Conservation (phyloP, 2,888 invertebrate genomes). For the Oxycera nigricornis region DNA sequence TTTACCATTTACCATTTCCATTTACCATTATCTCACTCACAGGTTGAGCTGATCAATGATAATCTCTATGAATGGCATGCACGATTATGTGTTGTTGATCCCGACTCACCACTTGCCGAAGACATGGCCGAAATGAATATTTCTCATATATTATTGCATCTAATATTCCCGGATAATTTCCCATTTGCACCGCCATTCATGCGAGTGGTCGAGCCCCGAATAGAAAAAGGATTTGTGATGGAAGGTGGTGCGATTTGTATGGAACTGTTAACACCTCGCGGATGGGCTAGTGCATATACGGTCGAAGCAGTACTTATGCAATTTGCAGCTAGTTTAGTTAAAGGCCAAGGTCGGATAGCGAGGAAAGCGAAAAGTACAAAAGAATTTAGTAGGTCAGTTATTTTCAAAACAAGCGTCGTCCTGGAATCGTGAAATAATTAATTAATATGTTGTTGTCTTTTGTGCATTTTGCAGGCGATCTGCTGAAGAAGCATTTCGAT, state of each 20-base stretch:
- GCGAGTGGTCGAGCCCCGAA: conserved; percentile 79
- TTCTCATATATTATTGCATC: conserved; percentile 76
- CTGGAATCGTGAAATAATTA: neutral
- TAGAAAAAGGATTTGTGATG: conserved; percentile 88
- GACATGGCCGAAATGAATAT: conserved; percentile 82
- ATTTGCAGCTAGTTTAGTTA: conserved; percentile 86
- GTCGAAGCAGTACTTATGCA: conserved; percentile 89
- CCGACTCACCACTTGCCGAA: conserved; percentile 81
- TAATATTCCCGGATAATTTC: conserved; percentile 87
- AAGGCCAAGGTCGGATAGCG: conserved; percentile 84
- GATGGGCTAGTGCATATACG: conserved; percentile 88
- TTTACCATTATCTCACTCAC: no score
- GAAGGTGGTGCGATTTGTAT: conserved; percentile 90
- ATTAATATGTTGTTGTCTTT: neutral
- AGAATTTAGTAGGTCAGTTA: conserved; percentile 70
- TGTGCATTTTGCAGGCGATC: conserved; percentile 64
- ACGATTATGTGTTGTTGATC: conserved; percentile 79
- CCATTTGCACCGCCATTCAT: conserved; percentile 89
- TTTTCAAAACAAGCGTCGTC: neutral
- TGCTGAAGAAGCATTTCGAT: conserved; percentile 88
- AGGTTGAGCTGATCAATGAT: conserved; percentile 84
- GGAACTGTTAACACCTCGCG: conserved; percentile 84
- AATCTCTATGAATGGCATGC: conserved; percentile 90
- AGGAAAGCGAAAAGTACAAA: conserved; percentile 79
- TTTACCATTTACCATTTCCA: no score